Evolutionary conservation across 2,797 vertebrate species (phyloP).

Genomic region (Danio choprae): DNA sequence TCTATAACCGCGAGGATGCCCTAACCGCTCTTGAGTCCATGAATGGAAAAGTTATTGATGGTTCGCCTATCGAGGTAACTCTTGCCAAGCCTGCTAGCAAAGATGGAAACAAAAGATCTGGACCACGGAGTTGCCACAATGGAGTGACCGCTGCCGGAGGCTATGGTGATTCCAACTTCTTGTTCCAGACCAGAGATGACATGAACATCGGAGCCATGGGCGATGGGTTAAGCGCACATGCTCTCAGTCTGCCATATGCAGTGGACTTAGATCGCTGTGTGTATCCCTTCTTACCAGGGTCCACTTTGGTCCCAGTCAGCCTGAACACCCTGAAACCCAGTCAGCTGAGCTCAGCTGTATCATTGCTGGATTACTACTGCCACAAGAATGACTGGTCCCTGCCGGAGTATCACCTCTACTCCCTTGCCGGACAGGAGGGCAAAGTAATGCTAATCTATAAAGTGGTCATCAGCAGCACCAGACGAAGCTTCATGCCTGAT

Average conservation of each 20-base stretch:
- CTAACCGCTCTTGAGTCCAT: constrained; percentile 84
- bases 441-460: constrained; percentile 83
- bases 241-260: constrained; percentile 73
- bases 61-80: constrained; percentile 85
- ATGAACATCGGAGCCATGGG: constrained; percentile 49
- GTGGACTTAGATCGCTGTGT: constrained; percentile 77
- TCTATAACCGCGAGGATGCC: constrained; percentile 88
- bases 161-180: constrained; percentile 68
- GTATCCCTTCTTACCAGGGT: constrained; percentile 84
- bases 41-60: constrained; percentile 89
- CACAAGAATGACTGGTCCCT: constrained; percentile 85
- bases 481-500: constrained; percentile 86
- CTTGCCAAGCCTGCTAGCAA: constrained; percentile 89
- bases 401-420: constrained; percentile 91
- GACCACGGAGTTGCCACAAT: constrained; percentile 74
- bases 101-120: constrained; percentile 76
- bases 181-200: constrained; percentile 81
- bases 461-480: constrained; percentile 80
- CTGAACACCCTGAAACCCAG: constrained; percentile 85
- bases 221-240: constrained; percentile 68
- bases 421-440: constrained; percentile 83
- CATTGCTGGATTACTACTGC: constrained; percentile 91
- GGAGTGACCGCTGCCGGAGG: constrained; percentile 67
- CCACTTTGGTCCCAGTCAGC: constrained; percentile 83
- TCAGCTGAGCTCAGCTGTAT: constrained; percentile 88